Conservation (phyloP, 2,797 vertebrate genomes). For the Mus caroli region DNA sequence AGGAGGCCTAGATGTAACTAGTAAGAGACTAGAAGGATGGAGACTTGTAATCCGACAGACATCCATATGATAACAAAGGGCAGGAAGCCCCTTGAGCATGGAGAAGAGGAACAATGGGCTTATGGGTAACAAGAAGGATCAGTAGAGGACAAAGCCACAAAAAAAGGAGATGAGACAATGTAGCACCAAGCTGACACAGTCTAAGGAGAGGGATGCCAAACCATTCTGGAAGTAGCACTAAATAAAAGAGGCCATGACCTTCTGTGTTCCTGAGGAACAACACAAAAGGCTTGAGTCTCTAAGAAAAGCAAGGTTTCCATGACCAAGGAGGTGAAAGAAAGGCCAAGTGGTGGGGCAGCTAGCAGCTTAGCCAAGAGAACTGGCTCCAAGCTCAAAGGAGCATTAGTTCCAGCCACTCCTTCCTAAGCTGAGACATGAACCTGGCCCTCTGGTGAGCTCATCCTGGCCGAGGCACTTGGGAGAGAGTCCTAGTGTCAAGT, state of each 20-base stretch:
- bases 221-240: background rate
- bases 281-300: background rate
- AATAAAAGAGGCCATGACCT: background rate
- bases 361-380: background rate
- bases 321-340: background rate
- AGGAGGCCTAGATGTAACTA: background rate
- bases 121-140: slow-evolving; percentile 26
- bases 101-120: background rate
- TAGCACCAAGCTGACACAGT: background rate
- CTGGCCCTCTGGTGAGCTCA: background rate
- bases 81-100: background rate
- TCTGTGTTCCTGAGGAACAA: background rate
- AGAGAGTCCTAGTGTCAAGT: background rate
- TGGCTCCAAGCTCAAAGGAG: background rate
- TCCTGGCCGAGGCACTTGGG: background rate
- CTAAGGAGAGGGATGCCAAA: background rate
- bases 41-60: background rate
- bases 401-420: background rate
- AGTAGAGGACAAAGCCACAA: background rate
- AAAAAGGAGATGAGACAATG: background rate
- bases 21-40: background rate
- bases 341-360: background rate
- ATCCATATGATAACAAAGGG: background rate
- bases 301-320: slow-evolving; percentile 15
- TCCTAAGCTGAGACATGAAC: background rate